Conservation (phyloP, 2,113 vertebrate genomes). For the Chloroceryle aenea region DNA sequence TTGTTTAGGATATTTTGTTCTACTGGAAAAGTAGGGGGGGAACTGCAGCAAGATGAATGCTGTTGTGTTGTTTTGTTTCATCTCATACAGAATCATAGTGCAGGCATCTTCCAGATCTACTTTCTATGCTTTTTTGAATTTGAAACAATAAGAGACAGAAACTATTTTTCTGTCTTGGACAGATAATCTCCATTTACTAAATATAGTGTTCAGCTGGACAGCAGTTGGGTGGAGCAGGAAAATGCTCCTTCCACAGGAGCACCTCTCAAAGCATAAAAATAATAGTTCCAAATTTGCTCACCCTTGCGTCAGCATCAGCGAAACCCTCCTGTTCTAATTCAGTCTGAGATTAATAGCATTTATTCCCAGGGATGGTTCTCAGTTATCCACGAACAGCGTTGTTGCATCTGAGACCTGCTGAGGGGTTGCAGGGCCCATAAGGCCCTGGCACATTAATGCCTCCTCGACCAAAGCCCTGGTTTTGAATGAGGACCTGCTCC, state of each 20-base stretch:
- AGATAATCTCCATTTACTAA: slow-evolving; percentile 45
- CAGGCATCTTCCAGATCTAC: background rate
- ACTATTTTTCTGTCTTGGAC: slow-evolving; percentile 38
- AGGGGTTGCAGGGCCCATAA: background rate
- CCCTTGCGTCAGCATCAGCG: background rate
- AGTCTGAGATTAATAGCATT: background rate
- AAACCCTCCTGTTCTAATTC: background rate
- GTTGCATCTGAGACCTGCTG: background rate
- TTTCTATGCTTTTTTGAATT: background rate
- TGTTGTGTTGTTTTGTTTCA: background rate
- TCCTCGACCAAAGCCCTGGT: background rate
- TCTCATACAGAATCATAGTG: background rate
- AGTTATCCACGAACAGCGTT: background rate
- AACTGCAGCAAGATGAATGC: background rate
- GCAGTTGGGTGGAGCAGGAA: slow-evolving; percentile 64
- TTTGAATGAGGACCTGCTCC: background rate
- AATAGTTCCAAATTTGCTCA: background rate
- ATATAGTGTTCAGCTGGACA: slow-evolving; percentile 51
- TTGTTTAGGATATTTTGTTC: background rate
- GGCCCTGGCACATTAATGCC: fast-evolving
- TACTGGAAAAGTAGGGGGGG: background rate
- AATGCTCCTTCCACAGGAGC: slow-evolving; percentile 25
- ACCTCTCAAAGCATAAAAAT: slow-evolving; percentile 14
- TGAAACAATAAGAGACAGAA: slow-evolving; percentile 43
- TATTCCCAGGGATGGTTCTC: background rate